Base-by-base conservation (phyloP, 1,140 invertebrate species). In the Triops longicaudatus region DNA sequence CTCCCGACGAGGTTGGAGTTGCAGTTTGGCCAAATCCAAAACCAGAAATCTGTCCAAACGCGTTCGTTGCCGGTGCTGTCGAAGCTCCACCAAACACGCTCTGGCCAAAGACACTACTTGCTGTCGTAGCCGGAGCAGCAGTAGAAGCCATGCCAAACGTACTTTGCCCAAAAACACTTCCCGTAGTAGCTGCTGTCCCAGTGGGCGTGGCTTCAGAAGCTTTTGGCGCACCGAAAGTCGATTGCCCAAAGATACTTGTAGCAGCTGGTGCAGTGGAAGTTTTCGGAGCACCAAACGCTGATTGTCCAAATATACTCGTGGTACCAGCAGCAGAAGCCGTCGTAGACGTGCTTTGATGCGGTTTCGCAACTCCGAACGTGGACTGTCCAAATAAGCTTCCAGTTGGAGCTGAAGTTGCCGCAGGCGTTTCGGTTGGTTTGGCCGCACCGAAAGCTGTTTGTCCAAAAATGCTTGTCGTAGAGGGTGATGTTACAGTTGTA, bases 1-100 rank as follows among this genome's bases (percentile, higher is more conserved):
- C 17, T 28, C 11, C 37, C 7, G 74, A 1, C 26, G 74, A 31
- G 42, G 74, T 75, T 17, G 41, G 10, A 43, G 10, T 22, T 6
- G 74, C 37, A 9, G 74, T 4, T 75, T 73, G 73, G 12, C 17
- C 73, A 42, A 73, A 73, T 6, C 28, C 73, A 17, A 63, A 63
- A n/a, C 17, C 26, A 42, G 73, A 12, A 73, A 1, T 37, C 73
- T 73, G 73, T 0, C 73, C 73, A 73, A 73, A 73, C 14, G 26
- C 28, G 12, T 31, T 37, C 28, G 73, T n/a, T 0, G 73, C 26
- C 12, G 73, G 4, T 26, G 73, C 17, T 73, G 73, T 3, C 12
- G 73, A 4, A 73, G 73, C 17, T 22, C 14, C 73, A 14, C 28
- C 73, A 73, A 63, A 63, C 9, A 63, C 7, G 10, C n/a, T 63